A percentile compares a stretch with the other conserved stretches of the same genome.
phyloP scores from a whole-genome alignment of 2,113 vertebrate genomes.

The Eublepharis macularius region DNA sequence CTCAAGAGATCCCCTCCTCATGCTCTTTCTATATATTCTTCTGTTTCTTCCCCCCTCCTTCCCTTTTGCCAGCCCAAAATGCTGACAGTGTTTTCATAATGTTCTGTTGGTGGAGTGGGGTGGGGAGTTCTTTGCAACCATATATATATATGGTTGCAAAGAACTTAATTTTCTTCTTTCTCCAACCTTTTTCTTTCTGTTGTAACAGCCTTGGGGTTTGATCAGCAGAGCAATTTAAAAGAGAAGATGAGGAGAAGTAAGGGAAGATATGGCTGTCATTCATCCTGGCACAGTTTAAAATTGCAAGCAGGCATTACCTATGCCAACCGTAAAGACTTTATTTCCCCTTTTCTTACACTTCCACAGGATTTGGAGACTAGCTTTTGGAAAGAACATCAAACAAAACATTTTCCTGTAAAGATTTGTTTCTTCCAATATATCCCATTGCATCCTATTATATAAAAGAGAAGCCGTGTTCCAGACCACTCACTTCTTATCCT shows the following conservation, averaged over 20 bases:
- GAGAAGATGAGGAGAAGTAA: not conserved
- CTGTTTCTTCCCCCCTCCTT: fast-evolving
- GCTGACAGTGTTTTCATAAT: constrained; percentile 21
- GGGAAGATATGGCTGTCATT: not conserved
- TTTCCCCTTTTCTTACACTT: not conserved
- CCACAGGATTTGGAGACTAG: not conserved
- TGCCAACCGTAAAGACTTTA: not conserved
- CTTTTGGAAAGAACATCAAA: not conserved
- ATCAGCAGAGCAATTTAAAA: constrained; percentile 15
- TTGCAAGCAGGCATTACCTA: not conserved
- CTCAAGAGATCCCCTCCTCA: not conserved
- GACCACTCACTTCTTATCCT: too few species aligned
- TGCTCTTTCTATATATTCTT: not conserved
- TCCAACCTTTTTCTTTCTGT: not conserved
- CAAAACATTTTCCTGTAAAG: not conserved
- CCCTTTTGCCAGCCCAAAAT: constrained; percentile 36
- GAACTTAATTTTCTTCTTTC: constrained; percentile 2
- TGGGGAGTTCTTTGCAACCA: too few species aligned
- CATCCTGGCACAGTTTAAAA: not conserved
- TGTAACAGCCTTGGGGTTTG: not conserved
- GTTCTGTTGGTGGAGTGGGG: too few species aligned
- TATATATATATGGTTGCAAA: not conserved
- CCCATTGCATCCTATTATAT: too few species aligned
- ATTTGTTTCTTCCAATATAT: too few species aligned
- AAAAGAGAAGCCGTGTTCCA: too few species aligned